Percentiles rank a stretch among this genome's conserved stretches.
Conservation (phyloP, 2,113 vertebrate species). For the Castor canadensis region DNA sequence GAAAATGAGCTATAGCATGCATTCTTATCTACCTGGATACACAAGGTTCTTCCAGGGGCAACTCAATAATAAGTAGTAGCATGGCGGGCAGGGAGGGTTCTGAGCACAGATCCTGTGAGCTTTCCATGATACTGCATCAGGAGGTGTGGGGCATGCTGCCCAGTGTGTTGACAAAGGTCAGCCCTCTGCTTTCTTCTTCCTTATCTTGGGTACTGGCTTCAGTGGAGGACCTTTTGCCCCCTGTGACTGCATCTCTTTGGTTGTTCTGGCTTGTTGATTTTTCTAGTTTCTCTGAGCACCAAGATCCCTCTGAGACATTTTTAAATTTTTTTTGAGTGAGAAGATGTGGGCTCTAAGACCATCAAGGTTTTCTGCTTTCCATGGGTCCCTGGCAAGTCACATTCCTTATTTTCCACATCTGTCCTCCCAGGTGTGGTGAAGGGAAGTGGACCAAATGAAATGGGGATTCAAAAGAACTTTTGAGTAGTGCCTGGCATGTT, state of each 20-base stretch:
- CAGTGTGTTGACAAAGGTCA: not conserved
- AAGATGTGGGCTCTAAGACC: not conserved
- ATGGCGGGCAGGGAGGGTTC: not conserved
- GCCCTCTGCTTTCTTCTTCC: not conserved
- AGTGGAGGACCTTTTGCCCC: not conserved
- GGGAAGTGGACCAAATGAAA: not conserved
- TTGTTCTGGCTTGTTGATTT: not conserved
- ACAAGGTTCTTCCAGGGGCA: not conserved
- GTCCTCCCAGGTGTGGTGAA: not conserved
- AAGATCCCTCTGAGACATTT: not conserved
- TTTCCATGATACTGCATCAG: not conserved
- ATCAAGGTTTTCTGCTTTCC: not conserved
- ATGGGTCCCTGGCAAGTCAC: not conserved
- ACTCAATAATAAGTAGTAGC: not conserved
- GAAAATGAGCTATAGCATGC: not conserved
- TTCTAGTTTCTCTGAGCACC: not conserved
- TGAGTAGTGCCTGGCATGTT: not conserved
- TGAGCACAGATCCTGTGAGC: not conserved
- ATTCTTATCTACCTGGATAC: not conserved
- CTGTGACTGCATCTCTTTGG: not conserved
- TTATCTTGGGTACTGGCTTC: not conserved
- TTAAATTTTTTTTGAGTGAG: not conserved
- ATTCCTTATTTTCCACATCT: not conserved
- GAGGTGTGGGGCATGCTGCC: fast-evolving
- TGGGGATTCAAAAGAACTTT: not conserved